phyloP scores from a whole-genome alignment of 2,797 vertebrate genomes.

The Lepilemur ruficaudatus region DNA sequence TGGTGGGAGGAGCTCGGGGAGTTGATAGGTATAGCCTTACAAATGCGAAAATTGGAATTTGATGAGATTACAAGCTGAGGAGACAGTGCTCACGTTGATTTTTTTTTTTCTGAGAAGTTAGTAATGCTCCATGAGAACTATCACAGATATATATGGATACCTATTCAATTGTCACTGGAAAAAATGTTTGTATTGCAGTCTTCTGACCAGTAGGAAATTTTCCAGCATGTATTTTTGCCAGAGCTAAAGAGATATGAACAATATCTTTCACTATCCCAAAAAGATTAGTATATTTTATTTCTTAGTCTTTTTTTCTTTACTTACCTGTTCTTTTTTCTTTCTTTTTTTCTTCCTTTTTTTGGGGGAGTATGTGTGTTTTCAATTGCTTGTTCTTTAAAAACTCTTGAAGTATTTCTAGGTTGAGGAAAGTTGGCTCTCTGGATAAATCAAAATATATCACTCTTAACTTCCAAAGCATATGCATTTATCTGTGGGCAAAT shows the following conservation, averaged over 20 bases:
- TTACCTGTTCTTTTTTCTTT: background rate
- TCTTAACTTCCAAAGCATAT: constrained; percentile 11
- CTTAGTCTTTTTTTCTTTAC: background rate
- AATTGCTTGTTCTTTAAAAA: background rate
- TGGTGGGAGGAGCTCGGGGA: background rate
- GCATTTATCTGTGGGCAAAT: background rate
- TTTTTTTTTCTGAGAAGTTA: background rate
- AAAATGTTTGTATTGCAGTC: background rate
- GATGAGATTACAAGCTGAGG: background rate
- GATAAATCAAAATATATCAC: constrained; percentile 19
- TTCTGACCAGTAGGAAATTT: background rate
- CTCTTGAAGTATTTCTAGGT: background rate
- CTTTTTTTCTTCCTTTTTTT: background rate
- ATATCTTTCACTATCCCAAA: background rate
- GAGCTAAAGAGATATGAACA: background rate
- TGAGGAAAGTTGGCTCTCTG: background rate
- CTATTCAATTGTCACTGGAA: background rate
- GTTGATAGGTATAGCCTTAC: background rate
- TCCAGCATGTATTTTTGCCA: background rate
- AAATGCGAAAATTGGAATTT: background rate
- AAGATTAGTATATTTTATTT: background rate
- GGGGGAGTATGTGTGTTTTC: background rate
- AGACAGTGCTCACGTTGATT: background rate
- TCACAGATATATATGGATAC: background rate
- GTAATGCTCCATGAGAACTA: background rate